Evolutionary conservation across 2,888 invertebrate genomes (phyloP), one percentile per base, ranked within the genome.

Genomic region (Euzophera pinguis): DNA sequence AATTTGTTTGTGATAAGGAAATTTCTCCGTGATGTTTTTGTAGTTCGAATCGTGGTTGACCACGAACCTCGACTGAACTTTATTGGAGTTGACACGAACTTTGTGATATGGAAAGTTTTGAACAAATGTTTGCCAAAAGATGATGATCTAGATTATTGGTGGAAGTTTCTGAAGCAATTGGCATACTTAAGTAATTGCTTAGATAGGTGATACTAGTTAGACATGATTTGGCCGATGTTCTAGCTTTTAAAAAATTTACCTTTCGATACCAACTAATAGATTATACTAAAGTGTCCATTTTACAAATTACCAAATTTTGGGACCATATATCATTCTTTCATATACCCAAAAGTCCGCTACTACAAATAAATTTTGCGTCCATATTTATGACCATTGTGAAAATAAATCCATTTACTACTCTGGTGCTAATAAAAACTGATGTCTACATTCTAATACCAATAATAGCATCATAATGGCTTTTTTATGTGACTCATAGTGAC

Each of bases 401-500:
- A 32, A 9, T 32, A 9, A 9, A 32, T 32, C 17, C 16, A 41
- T 10, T 41, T 17, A 17, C 22, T 22, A 22, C n/a, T 13, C 9
- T 16, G 14, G 9, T 32, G 9, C 8, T 29, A 13, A 43, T 29
- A 32, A 43, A 43, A 42, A 17, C 22, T 32, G 38, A 14, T 3
- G 8, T 37, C 12, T 1, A 17, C 37, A 22, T 48, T 48, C n/a
- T 38, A 27, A 48, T 48, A 27, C 9, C n/a, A 27, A 9, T 17
- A 38, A 13, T 13, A 17, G 5, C 27, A 22, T 38, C 22, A 38
- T 38, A 47, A 48, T 45, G 16, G 45, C 12, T 32, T 32, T 29
- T 7, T n/a, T 22, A 5, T 41, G 37, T 48, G 48, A 48, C 13
- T 48, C 48, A 48, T 29, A 37, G 13, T 38, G 48, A 48, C 48